Percentiles rank a stretch among this genome's conserved stretches.
These are phyloP conservation scores for Leptothorax acervorum DNA, from an alignment of 2,888 invertebrate genomes.

Conservation along the genomic window DNA sequence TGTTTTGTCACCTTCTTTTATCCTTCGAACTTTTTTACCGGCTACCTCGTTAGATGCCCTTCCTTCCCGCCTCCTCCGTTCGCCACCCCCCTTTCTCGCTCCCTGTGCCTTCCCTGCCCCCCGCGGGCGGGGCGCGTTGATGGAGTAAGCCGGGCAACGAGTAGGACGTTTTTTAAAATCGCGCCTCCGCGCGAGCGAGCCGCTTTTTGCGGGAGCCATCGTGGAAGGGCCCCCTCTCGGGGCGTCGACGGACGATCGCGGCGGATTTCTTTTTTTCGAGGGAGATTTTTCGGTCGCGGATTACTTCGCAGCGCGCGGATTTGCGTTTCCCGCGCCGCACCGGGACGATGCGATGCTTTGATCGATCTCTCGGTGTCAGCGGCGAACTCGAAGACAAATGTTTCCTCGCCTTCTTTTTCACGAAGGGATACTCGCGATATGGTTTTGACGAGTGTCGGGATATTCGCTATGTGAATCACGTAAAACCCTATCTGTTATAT, in stretches of 20 bases:
- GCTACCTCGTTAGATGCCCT: slow-evolving; percentile 72
- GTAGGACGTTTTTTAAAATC: slow-evolving; percentile 73
- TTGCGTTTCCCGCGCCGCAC: slow-evolving; percentile 29
- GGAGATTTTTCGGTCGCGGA: slow-evolving; percentile 52
- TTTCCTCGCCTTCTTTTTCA: slow-evolving; percentile 15
- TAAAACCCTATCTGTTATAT: background rate
- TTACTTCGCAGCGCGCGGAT: slow-evolving; percentile 44
- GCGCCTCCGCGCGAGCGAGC: slow-evolving; percentile 24
- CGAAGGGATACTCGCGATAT: slow-evolving; percentile 13
- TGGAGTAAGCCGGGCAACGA: slow-evolving; percentile 71
- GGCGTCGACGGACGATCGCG: slow-evolving; percentile 36
- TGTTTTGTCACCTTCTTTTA: slow-evolving; percentile 76
- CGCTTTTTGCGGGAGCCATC: slow-evolving; percentile 35
- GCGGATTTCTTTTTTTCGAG: slow-evolving; percentile 42
- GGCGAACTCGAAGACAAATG: slow-evolving; percentile 45
- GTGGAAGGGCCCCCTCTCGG: background rate
- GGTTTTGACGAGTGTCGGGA: slow-evolving; percentile 9
- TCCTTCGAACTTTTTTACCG: slow-evolving; percentile 74
- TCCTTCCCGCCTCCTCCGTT: slow-evolving; percentile 31
- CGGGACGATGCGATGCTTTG: background rate
- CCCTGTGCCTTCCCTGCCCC: background rate
- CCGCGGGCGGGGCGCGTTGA: slow-evolving; percentile 63
- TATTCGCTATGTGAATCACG: slow-evolving; percentile 14
- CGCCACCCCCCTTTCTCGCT: background rate
- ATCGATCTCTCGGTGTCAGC: slow-evolving; percentile 49